These are phyloP conservation scores for Muscicapa adusta DNA, from an alignment of 2,113 vertebrate species.

Conservation along the genomic window DNA sequence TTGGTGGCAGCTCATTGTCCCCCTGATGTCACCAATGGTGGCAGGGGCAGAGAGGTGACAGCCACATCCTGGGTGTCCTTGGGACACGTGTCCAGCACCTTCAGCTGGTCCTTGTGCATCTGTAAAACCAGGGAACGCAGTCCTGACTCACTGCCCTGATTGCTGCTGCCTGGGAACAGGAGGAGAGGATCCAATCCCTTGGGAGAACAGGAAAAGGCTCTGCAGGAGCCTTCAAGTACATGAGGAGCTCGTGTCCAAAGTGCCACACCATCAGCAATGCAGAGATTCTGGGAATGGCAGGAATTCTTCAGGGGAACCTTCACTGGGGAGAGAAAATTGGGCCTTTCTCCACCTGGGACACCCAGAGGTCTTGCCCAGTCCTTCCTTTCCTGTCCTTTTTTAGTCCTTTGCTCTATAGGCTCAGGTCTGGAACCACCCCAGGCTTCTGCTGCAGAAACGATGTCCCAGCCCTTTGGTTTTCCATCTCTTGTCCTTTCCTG, in stretches of 20 bases:
- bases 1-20: not conserved
- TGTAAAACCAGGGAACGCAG: not conserved
- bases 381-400: not conserved
- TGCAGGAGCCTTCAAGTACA: not conserved
- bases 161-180: not conserved
- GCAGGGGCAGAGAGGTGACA: not conserved
- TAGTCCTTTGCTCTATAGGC: not conserved
- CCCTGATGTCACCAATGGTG: fast-evolving
- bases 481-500: not conserved
- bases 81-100: not conserved
- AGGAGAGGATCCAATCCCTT: not conserved
- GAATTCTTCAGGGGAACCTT: not conserved
- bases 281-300: not conserved
- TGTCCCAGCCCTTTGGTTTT: not conserved
- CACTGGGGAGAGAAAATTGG: not conserved
- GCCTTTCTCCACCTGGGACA: not conserved
- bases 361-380: not conserved
- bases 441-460: not conserved
- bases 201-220: not conserved
- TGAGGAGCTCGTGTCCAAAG: not conserved
- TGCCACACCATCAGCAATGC: not conserved
- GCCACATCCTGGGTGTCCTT: not conserved
- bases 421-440: not conserved
- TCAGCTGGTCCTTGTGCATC: not conserved
- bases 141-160: not conserved